Evolutionary conservation across 2,797 vertebrate genomes (phyloP), one percentile per base, ranked within the genome.

Genomic region (Anguilla marmorata): DNA sequence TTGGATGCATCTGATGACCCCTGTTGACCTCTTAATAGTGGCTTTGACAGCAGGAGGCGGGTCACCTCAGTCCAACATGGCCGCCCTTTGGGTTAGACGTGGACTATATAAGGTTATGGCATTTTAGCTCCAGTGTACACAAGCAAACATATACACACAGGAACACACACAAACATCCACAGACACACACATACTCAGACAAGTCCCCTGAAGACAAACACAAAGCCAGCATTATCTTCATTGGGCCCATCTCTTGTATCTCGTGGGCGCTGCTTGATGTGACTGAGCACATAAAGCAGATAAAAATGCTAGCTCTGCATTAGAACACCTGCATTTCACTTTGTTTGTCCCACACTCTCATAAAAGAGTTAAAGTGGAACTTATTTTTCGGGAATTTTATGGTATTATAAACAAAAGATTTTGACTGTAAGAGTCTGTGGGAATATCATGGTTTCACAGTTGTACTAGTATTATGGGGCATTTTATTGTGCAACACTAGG

Each of bases 1-100:
- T 69, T 66, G 66, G 45, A 45, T 30, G 11, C 16, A 14, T 33
- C 30, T 69, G 56, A 16, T 52, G 41, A 21, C 12, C 45, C 37
- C 79, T 82, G 56, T 45, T 85, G 60, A 9, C 37, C 45, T 86
- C 63, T 45, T 86, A n/a, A 50, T 24, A n/a, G 37, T 45, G 60
- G 85, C 21, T 7, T 19, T 74, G 24, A n/a, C 41, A 69, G 24
- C 60, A 30, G 60, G 41, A 30, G 63, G 24, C 1, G 66, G 85
- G 45, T 48, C 63, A 12, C 37, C 21, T 50, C 85, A 72, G 24
- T 41, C 41, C 12, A n/a, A 19, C 21, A 50, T 37, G 16, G 14
- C 63, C n/a, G 37, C 24, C 12, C 41, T 48, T 30, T 11, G 21
- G 60, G 52, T 72, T 72, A 14, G 41, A 11, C 37, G 9, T 27